Evolutionary conservation across 2,888 invertebrate genomes (phyloP).

Genomic region (Dilophus febrilis): DNA sequence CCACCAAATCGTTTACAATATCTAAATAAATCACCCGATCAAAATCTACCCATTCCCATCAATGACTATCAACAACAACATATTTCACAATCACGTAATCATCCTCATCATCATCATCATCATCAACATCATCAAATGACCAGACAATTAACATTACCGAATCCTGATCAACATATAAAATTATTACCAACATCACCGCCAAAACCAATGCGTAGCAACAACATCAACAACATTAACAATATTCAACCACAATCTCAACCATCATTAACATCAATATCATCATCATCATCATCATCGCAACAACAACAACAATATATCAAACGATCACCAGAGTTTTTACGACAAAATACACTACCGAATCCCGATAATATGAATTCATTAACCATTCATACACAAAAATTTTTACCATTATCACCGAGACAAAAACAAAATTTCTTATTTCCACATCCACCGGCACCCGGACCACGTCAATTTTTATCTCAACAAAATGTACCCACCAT

Average conservation of each 20-base stretch:
- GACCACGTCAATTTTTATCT: slow-evolving; percentile 26
- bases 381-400: slow-evolving; percentile 23
- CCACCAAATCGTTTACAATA: slow-evolving; percentile 18
- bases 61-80: slow-evolving; percentile 16
- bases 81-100: no score
- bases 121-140: slow-evolving; percentile 19
- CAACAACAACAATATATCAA: slow-evolving; percentile 25
- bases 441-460: slow-evolving; percentile 19
- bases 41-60: no score
- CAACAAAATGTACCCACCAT: slow-evolving; percentile 28
- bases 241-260: slow-evolving; percentile 18
- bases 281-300: no score
- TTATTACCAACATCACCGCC: slow-evolving; percentile 28
- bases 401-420: slow-evolving; percentile 27
- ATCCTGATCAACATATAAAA: slow-evolving; percentile 28
- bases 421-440: slow-evolving; percentile 28
- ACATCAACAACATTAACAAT: no score
- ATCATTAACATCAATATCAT: no score
- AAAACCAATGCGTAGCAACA: slow-evolving; percentile 24
- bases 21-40: slow-evolving; percentile 9
- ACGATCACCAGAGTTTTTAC: slow-evolving; percentile 26
- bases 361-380: slow-evolving; percentile 21
- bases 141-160: slow-evolving; percentile 27
- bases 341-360: slow-evolving; percentile 27
- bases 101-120: no score